Percentiles rank a stretch among this genome's conserved stretches.
Evolutionary conservation across 2,113 vertebrate species (phyloP).

Genomic region (Heterochromis multidens): DNA sequence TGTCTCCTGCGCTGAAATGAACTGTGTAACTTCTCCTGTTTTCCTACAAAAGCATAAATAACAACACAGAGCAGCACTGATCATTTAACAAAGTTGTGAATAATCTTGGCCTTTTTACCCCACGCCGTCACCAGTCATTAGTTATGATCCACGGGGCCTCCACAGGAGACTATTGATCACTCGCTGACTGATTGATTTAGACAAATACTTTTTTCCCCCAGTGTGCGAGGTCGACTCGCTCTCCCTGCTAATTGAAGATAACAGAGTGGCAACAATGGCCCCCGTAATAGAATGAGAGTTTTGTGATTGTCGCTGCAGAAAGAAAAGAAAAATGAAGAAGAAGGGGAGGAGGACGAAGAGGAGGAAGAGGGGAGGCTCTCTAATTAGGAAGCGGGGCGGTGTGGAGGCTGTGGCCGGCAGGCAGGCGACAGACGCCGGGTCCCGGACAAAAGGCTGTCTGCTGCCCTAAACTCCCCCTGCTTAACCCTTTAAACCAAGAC

Average conservation of each 20-base stretch:
- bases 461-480: constrained; percentile 72
- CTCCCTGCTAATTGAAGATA: constrained; percentile 80
- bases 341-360: constrained; percentile 23
- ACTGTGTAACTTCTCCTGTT: neutral
- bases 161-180: constrained; percentile 77
- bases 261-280: constrained; percentile 74
- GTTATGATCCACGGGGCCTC: constrained; percentile 55
- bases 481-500: constrained; percentile 69
- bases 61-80: constrained; percentile 25
- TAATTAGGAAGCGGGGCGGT: constrained; percentile 77
- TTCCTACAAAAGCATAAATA: neutral
- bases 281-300: constrained; percentile 74
- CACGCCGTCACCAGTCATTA: constrained; percentile 66
- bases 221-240: constrained; percentile 73
- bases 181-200: constrained; percentile 75
- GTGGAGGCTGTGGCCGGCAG: constrained; percentile 76
- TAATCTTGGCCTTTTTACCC: constrained; percentile 72
- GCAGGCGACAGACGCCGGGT: constrained; percentile 83
- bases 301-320: constrained; percentile 73
- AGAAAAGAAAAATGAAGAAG: constrained; percentile 69
- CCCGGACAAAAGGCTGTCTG: constrained; percentile 81
- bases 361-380: constrained; percentile 40
- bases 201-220: constrained; percentile 73
- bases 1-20: neutral
- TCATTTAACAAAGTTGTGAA: constrained; percentile 64